These are phyloP conservation scores for Lycocorax pyrrhopterus DNA, from an alignment of 2,113 vertebrate genomes.

Conservation along the genomic window DNA sequence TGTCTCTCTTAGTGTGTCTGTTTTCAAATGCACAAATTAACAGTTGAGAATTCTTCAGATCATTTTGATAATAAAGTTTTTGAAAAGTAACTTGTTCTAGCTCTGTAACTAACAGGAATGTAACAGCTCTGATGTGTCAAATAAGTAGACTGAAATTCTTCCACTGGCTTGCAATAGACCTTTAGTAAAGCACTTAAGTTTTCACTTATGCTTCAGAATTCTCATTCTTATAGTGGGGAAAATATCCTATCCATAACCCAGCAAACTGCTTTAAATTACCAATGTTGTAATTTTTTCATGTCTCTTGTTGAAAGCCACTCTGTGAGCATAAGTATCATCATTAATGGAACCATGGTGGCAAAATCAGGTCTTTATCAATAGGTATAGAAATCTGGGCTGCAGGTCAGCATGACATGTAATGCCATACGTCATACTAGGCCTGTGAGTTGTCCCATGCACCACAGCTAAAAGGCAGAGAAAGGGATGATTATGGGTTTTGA, in stretches of 20 bases:
- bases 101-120: background rate
- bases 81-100: background rate
- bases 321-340: background rate
- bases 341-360: background rate
- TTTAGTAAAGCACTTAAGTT: background rate
- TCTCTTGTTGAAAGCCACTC: background rate
- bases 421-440: fast-evolving
- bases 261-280: background rate
- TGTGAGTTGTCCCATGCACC: background rate
- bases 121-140: background rate
- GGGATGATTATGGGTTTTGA: background rate
- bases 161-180: background rate
- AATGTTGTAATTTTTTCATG: background rate
- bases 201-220: background rate
- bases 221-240: background rate
- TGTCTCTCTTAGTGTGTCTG: background rate
- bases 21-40: background rate
- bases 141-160: background rate
- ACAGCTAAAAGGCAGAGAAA: background rate
- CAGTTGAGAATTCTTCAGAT: background rate
- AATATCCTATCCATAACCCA: background rate
- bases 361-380: background rate
- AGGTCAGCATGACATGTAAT: background rate
- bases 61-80: background rate
- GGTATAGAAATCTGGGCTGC: background rate